Evolutionary conservation across 2,888 invertebrate species (phyloP).

Genomic region (Pediacus dermestoides): DNA sequence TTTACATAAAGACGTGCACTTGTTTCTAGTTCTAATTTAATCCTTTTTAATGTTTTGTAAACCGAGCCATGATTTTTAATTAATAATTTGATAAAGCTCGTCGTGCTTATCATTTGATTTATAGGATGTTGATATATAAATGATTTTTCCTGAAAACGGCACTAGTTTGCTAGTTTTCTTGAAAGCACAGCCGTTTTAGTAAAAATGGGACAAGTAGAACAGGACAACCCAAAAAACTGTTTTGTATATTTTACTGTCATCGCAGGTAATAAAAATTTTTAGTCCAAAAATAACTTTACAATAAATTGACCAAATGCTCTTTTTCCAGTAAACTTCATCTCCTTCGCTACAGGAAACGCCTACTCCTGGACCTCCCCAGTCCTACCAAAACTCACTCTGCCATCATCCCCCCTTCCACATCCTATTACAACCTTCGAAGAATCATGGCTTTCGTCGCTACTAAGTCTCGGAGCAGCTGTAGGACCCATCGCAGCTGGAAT

Average conservation of each 20-base stretch:
- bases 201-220: neutral
- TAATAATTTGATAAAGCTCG: too few species aligned
- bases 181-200: too few species aligned
- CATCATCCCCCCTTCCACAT: slow-evolving; percentile 15
- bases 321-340: slow-evolving; percentile 19
- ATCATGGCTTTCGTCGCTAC: slow-evolving; percentile 24
- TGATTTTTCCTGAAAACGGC: too few species aligned
- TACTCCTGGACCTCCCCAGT: slow-evolving; percentile 22
- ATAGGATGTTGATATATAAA: too few species aligned
- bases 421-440: slow-evolving; percentile 17
- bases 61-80: too few species aligned
- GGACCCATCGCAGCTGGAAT: slow-evolving; percentile 22
- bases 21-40: too few species aligned
- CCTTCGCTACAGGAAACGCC: slow-evolving; percentile 13
- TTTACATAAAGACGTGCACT: too few species aligned
- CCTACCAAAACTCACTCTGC: slow-evolving; percentile 18
- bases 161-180: too few species aligned
- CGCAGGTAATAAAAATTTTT: slow-evolving; percentile 6
- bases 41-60: too few species aligned
- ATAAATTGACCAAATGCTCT: too few species aligned
- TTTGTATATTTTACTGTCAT: slow-evolving; percentile 1
- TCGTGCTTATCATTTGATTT: too few species aligned
- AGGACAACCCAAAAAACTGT: neutral
- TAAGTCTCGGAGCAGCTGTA: slow-evolving; percentile 21
- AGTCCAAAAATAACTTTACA: too few species aligned